A percentile compares a stretch with the other conserved stretches of the same genome.
Evolutionary conservation across 1,140 invertebrate species (phyloP).

Genomic region (Ladona fulva): DNA sequence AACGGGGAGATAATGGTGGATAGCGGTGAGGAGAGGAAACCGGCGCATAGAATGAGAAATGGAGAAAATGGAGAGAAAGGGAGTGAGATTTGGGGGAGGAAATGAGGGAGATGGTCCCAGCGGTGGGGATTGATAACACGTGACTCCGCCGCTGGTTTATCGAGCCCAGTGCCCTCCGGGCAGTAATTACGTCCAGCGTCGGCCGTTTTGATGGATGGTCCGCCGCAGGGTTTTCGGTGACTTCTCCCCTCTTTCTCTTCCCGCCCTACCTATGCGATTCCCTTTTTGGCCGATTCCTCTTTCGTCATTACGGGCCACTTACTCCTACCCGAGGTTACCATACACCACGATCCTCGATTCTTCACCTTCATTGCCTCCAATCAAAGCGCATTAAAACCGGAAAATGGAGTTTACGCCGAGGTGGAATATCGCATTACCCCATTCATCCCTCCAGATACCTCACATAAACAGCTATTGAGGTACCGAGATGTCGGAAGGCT

Average conservation of each 20-base stretch:
- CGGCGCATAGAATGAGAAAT: neutral
- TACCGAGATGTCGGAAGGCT: too few species aligned
- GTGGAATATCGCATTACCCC: too few species aligned
- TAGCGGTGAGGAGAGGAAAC: too few species aligned
- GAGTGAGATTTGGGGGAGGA: neutral
- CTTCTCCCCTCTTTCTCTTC: neutral
- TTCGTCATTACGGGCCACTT: neutral
- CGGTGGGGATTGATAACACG: constrained; percentile 4
- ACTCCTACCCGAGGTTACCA: neutral
- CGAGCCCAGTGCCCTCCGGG: neutral
- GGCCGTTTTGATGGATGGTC: neutral
- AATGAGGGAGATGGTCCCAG: neutral
- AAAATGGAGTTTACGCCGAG: neutral
- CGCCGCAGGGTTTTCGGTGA: neutral
- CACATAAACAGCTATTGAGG: too few species aligned
- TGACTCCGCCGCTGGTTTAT: neutral
- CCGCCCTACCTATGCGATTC: too few species aligned
- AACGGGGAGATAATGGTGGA: neutral
- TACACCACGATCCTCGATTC: neutral
- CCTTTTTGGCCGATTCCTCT: neutral
- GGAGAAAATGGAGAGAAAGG: neutral
- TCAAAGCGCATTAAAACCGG: neutral
- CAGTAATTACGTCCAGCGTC: neutral
- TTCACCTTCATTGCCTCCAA: neutral
- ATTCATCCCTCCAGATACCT: too few species aligned